phyloP scores from a whole-genome alignment of 2,113 vertebrate genomes.

The Anolis sagrei region DNA sequence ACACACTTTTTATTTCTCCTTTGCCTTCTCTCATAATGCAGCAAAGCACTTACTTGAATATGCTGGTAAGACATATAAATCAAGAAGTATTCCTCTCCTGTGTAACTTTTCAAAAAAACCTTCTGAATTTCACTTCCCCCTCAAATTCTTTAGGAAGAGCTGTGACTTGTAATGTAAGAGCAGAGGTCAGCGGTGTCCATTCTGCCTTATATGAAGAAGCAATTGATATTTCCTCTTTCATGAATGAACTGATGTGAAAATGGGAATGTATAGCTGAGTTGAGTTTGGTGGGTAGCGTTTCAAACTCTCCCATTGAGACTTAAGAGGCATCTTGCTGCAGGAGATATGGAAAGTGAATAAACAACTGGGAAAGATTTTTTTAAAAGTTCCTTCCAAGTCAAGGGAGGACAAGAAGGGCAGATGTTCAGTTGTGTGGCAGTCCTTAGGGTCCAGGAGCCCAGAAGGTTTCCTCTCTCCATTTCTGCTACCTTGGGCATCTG shows the following conservation, averaged over 20 bases:
- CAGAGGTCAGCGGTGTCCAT: neutral
- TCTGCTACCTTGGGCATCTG: too few species aligned
- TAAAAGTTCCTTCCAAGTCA: slow-evolving; percentile 5
- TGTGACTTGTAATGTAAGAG: slow-evolving; percentile 19
- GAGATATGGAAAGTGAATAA: neutral
- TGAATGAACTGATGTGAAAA: neutral
- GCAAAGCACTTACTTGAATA: slow-evolving; percentile 60
- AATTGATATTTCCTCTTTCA: fast-evolving
- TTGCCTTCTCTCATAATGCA: slow-evolving; percentile 50
- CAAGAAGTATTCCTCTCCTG: slow-evolving; percentile 29
- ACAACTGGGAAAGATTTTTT: neutral
- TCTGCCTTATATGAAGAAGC: neutral
- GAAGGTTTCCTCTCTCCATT: too few species aligned
- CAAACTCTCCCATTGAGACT: neutral
- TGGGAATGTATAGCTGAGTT: slow-evolving; percentile 30
- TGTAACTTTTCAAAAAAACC: slow-evolving; percentile 12
- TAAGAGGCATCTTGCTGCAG: neutral
- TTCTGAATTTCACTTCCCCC: slow-evolving; percentile 3
- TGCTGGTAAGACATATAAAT: slow-evolving; percentile 41
- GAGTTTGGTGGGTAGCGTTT: neutral
- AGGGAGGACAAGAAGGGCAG: neutral
- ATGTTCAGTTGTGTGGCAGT: neutral
- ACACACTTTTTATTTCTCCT: slow-evolving; percentile 40
- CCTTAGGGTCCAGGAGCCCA: neutral
- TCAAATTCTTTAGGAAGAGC: slow-evolving; percentile 33